Evolutionary conservation across 2,113 vertebrate genomes (phyloP), one percentile per base, ranked within the genome.

Genomic region (Neomonachus schauinslandi): DNA sequence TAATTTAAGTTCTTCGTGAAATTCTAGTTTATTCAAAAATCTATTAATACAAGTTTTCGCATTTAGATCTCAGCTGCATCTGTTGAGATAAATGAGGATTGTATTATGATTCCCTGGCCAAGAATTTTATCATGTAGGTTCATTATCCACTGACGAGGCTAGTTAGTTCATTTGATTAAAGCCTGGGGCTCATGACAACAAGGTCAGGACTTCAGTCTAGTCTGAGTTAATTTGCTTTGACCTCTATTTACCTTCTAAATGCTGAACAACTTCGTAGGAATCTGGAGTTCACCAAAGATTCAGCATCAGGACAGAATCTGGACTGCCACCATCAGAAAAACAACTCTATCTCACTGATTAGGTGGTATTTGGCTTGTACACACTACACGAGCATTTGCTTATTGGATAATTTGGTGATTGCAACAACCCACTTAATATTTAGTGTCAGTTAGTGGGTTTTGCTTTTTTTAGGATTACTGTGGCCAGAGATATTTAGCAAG

Each of bases 21-120:
- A 81, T 67, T 96, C 36, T 91, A 76, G 33, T 80, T 90, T 42
- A 74, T 69, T 67, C 91, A 94, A 83, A 94, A 83, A 89, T 83
- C 79, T 46, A 53, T 67, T 71, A 51, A 67, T 79, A 36, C 15
- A 55, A 21, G 14, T 76, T 85, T 91, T 83, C 55, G 53, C 46
- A 39, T 84, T 96, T 94, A 36, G 63, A 63, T 81, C 51, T 87
- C 63, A 55, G 53, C n/a, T 59, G 49, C 49, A 93, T 71, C 55
- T 94, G 79, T 69, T 46, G 90, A 89, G 61, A 51, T 80, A 95
- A 85, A 93, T 72, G 79, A 93, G 93, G 72, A 83, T 2, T 51
- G 3, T 46, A 57, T 83, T 53, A 61, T 65, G 82, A 91, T 89
- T 96, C 26, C n/a, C n/a, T 93, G 59, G 71, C 83, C 49, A 92